phyloP scores from a whole-genome alignment of 2,888 invertebrate species.

The Aphodius granarius region DNA sequence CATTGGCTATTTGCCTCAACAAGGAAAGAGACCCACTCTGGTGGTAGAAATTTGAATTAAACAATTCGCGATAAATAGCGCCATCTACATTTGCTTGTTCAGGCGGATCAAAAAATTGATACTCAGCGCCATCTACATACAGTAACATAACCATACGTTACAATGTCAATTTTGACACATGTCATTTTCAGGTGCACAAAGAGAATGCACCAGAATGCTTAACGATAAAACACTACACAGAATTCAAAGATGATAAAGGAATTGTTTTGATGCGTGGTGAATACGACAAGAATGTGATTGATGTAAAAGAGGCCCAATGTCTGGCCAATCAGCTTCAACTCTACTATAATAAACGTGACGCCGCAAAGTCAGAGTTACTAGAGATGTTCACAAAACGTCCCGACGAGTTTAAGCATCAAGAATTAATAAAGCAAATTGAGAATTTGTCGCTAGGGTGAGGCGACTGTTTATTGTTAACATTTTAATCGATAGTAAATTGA shows the following conservation, averaged over 20 bases:
- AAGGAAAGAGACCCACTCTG: too few relatives aligned
- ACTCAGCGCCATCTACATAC: background rate
- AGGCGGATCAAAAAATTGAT: too few relatives aligned
- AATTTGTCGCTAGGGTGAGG: conserved; percentile 17
- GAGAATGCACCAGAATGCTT: conserved; percentile 89
- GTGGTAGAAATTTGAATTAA: background rate
- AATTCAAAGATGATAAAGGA: conserved; percentile 69
- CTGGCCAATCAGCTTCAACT: conserved; percentile 83
- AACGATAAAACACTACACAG: conserved; percentile 77
- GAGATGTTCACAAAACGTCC: conserved; percentile 71
- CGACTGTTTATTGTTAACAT: background rate
- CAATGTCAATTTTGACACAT: conserved; percentile 6
- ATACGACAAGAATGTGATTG: conserved; percentile 77
- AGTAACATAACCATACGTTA: conserved; percentile 2
- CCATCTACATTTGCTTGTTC: too few relatives aligned
- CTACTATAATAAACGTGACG: conserved; percentile 73
- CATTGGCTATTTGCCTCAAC: too few relatives aligned
- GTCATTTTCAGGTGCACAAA: conserved; percentile 66
- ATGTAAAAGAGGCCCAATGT: conserved; percentile 80
- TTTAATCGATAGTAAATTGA: background rate
- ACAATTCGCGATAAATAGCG: too few relatives aligned
- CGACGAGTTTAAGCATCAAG: conserved; percentile 79
- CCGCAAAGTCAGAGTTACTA: conserved; percentile 64
- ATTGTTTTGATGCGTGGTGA: conserved; percentile 85
- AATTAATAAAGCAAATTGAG: conserved; percentile 76